phyloP scores from a whole-genome alignment of 1,140 invertebrate genomes.

The Arctopsyche grandis region DNA sequence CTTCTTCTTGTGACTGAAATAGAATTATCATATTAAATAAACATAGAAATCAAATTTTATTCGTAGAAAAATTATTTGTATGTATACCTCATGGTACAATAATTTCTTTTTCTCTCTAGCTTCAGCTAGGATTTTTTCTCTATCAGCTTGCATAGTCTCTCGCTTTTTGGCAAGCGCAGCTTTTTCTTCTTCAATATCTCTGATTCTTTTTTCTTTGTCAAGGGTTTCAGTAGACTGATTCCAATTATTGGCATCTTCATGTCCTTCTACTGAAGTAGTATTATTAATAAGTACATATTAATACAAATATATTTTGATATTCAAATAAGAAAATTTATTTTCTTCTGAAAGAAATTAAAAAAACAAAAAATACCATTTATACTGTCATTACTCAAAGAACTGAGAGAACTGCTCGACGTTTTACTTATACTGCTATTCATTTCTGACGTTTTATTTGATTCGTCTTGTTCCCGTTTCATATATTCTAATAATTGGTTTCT shows the following conservation, averaged over 20 bases:
- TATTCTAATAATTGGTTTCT: slow-evolving; percentile 67
- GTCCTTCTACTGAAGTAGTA: background rate
- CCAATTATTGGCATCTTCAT: background rate
- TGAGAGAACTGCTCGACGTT: background rate
- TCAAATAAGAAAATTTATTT: slow-evolving; percentile 2
- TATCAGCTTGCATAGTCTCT: slow-evolving; percentile 62
- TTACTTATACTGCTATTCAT: slow-evolving; percentile 25
- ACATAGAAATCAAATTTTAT: no score
- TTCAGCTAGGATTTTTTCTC: slow-evolving; percentile 59
- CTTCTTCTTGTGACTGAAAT: slow-evolving; percentile 17
- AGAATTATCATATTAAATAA: background rate
- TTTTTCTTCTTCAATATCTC: slow-evolving; percentile 59
- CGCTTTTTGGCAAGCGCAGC: slow-evolving; percentile 61
- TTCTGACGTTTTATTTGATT: background rate
- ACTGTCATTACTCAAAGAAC: background rate
- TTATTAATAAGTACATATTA: slow-evolving; percentile 1
- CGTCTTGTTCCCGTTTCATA: slow-evolving; percentile 56
- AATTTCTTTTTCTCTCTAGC: slow-evolving; percentile 59
- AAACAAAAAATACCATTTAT: background rate
- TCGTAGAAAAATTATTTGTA: no score
- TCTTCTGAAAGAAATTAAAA: background rate
- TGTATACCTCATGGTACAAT: slow-evolving; percentile 33
- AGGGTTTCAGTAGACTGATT: slow-evolving; percentile 54
- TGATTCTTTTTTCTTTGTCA: slow-evolving; percentile 58
- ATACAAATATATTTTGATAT: background rate